These are phyloP conservation scores for Delichon dasypus DNA, from an alignment of 2,797 vertebrate species.

Conservation along the genomic window DNA sequence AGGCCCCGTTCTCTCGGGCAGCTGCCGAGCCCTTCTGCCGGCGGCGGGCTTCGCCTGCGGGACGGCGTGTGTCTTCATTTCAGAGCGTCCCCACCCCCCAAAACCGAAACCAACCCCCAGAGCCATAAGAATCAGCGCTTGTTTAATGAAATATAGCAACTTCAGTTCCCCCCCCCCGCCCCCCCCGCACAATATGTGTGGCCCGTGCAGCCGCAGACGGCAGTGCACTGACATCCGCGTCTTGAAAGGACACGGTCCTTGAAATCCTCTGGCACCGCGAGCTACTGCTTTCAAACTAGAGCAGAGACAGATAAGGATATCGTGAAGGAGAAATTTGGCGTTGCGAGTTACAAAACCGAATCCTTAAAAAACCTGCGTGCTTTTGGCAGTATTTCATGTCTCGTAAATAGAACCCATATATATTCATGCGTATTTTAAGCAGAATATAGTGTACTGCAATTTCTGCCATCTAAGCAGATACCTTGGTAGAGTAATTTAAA, in stretches of 20 bases:
- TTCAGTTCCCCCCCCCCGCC: fast-evolving
- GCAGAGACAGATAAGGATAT: constrained; percentile 23
- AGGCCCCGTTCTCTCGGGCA: neutral
- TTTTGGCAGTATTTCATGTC: neutral
- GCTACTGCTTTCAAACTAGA: neutral
- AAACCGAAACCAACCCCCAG: neutral
- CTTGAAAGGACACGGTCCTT: neutral
- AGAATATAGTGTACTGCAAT: neutral
- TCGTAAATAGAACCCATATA: constrained; percentile 9
- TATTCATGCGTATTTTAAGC: neutral
- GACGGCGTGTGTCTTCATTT: fast-evolving
- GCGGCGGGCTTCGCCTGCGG: neutral
- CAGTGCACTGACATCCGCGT: neutral
- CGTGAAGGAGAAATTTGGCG: constrained; percentile 27
- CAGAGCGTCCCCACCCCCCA: neutral
- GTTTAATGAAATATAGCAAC: neutral
- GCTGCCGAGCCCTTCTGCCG: neutral
- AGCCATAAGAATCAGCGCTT: neutral
- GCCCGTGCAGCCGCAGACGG: neutral
- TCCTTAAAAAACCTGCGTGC: neutral
- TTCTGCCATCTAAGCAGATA: constrained; percentile 41
- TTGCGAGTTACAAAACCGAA: neutral
- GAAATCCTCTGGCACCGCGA: constrained; percentile 17
- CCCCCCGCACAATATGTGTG: fast-evolving
- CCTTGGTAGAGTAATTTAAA: constrained; percentile 5